Evolutionary conservation across 2,797 vertebrate species (phyloP).

Genomic region (Dromococcyx pavoninus): DNA sequence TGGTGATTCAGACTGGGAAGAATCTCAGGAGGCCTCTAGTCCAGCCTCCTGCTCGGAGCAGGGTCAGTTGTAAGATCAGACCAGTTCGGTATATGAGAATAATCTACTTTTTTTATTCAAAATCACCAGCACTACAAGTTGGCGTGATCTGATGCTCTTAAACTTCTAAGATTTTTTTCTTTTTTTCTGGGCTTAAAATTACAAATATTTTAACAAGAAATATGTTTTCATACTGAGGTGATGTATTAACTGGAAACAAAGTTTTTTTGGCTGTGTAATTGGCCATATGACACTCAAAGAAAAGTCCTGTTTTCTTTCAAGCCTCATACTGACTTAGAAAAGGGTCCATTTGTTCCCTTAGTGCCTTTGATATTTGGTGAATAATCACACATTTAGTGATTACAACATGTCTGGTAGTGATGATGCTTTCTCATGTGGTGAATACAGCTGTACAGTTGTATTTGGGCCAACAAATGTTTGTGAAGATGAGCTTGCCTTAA

Average conservation of each 20-base stretch:
- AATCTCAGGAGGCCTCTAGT: not conserved
- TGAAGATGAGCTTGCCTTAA: slow-evolving; percentile 17
- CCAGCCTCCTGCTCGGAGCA: not conserved
- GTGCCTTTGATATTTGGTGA: not conserved
- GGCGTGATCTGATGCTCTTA: not conserved
- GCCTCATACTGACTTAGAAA: not conserved
- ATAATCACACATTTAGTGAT: not conserved
- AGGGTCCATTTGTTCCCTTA: not conserved
- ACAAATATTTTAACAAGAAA: not conserved
- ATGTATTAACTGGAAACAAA: not conserved
- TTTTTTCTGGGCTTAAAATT: not conserved
- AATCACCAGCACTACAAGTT: not conserved
- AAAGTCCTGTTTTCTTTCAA: not conserved
- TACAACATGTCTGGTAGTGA: not conserved
- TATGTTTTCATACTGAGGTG: not conserved
- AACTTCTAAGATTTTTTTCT: not conserved
- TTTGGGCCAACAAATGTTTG: not conserved
- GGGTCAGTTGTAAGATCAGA: not conserved
- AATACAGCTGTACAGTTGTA: slow-evolving; percentile 40
- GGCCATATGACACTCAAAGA: not conserved
- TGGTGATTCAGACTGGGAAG: not conserved
- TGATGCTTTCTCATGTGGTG: slow-evolving; percentile 11
- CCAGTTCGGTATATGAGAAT: not conserved
- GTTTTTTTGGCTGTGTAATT: not conserved
- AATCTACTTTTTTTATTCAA: not conserved